These are phyloP conservation scores for Paramuricea clavata DNA, from an alignment of 92 coral and sea anemone genomes.

Conservation along the genomic window DNA sequence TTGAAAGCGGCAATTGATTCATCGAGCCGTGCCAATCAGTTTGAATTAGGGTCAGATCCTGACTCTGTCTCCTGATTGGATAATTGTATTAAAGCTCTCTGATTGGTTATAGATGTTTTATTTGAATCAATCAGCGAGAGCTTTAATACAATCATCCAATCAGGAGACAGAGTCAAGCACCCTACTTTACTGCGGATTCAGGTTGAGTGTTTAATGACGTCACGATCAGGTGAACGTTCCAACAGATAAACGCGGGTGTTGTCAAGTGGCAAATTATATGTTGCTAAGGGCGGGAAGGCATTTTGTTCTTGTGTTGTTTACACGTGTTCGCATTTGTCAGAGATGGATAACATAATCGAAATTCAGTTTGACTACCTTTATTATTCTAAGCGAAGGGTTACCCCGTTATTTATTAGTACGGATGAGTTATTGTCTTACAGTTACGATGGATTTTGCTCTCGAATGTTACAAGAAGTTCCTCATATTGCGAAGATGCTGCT, in stretches of 20 bases:
- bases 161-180: too few species aligned
- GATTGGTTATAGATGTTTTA: too few species aligned
- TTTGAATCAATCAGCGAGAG: too few species aligned
- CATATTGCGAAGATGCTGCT: conserved; percentile 15
- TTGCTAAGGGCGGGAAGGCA: conserved; percentile 6
- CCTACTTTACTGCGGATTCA: conserved; percentile 34
- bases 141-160: too few species aligned
- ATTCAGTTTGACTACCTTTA: conserved; percentile 35
- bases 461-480: conserved; percentile 49
- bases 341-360: conserved; percentile 13
- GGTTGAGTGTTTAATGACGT: conserved; percentile 32
- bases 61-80: too few species aligned
- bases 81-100: too few species aligned
- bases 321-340: neutral
- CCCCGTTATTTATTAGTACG: conserved; percentile 55
- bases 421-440: conserved; percentile 36
- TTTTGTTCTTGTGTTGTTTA: neutral
- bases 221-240: neutral
- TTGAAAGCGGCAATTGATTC: too few species aligned
- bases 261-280: conserved; percentile 21
- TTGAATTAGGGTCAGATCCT: too few species aligned
- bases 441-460: conserved; percentile 25
- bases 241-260: neutral
- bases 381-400: conserved; percentile 50
- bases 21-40: too few species aligned